phyloP scores from a whole-genome alignment of 2,888 invertebrate genomes.

The Rhimphoctona megacephalus region DNA sequence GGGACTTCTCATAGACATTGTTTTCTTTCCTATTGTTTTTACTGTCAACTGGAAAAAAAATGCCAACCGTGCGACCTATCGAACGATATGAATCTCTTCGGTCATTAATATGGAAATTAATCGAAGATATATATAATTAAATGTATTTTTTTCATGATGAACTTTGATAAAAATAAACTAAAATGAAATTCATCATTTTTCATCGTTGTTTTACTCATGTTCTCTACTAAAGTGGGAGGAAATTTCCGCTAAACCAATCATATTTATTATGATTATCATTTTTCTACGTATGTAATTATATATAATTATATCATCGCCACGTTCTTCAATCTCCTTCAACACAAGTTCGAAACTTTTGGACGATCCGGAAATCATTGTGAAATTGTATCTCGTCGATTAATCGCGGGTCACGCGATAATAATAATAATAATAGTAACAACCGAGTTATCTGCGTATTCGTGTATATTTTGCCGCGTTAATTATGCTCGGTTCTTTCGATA shows the following conservation, averaged over 20 bases:
- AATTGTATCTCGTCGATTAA: constrained; percentile 30
- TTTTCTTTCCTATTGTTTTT: constrained; percentile 40
- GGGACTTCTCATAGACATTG: constrained; percentile 13
- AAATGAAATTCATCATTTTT: neutral
- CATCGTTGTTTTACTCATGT: neutral
- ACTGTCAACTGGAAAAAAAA: constrained; percentile 46
- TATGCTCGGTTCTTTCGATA: constrained; percentile 3
- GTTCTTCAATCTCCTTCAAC: constrained; percentile 10
- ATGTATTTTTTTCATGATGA: neutral
- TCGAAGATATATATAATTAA: neutral
- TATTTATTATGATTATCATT: neutral
- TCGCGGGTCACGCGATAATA: constrained; percentile 39
- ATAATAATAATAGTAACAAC: constrained; percentile 42
- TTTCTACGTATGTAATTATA: neutral
- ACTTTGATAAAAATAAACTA: neutral
- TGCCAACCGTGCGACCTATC: constrained; percentile 24
- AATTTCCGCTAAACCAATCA: neutral
- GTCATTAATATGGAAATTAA: constrained; percentile 46
- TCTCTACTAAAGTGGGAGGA: neutral
- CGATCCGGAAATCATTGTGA: constrained; percentile 40
- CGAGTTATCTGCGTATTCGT: constrained; percentile 20
- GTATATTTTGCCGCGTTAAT: neutral
- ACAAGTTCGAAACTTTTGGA: neutral
- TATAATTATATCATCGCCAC: neutral
- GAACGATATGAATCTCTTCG: constrained; percentile 46